Conservation (phyloP, 2,888 invertebrate species). For the Agrochola lota region DNA sequence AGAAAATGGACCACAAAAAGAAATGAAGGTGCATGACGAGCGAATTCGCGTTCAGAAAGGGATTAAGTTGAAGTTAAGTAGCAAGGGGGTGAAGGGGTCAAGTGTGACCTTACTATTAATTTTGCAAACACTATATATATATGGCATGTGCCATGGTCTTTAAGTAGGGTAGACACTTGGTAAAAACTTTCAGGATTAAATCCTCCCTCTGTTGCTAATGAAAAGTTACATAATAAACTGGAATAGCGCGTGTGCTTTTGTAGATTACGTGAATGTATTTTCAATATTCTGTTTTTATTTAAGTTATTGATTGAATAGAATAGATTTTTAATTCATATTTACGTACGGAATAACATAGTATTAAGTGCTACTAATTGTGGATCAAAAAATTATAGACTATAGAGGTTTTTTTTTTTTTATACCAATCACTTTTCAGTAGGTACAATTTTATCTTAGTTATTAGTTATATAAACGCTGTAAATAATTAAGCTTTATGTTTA, state of each 20-base stretch:
- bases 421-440: too few species aligned
- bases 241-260: neutral
- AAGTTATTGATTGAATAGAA: too few species aligned
- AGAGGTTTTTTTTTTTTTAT: neutral
- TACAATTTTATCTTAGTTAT: too few species aligned
- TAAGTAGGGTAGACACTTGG: neutral
- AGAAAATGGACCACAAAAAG: conserved; percentile 18
- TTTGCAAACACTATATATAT: conserved; percentile 1
- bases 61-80: conserved; percentile 20
- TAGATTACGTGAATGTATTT: too few species aligned
- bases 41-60: neutral
- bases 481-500: conserved; percentile 14
- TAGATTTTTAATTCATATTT: too few species aligned
- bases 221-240: neutral
- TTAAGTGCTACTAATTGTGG: too few species aligned
- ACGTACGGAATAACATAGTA: too few species aligned
- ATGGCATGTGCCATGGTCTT: conserved; percentile 1
- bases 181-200: neutral
- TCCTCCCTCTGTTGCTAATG: neutral
- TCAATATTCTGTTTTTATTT: too few species aligned
- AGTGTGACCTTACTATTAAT: conserved; percentile 10
- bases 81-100: neutral
- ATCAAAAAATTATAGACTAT: too few species aligned
- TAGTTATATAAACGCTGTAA: too few species aligned
- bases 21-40: conserved; percentile 22